These are phyloP conservation scores for Drosophila subquinaria DNA, from an alignment of 2,888 invertebrate genomes.

Conservation along the genomic window DNA sequence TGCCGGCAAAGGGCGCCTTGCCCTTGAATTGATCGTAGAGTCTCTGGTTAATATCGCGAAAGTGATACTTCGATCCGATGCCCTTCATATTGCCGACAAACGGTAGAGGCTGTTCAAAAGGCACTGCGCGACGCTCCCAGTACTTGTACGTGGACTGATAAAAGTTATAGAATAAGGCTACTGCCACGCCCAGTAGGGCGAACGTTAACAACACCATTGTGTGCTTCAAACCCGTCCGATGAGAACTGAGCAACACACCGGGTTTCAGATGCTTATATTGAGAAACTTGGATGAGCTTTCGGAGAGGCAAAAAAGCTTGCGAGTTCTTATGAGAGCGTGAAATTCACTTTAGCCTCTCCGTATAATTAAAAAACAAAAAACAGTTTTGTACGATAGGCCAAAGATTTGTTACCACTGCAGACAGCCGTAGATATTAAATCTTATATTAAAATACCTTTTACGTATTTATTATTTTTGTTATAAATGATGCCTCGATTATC, in stretches of 20 bases:
- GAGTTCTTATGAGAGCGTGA: not conserved
- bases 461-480: no score
- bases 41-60: conserved; percentile 66
- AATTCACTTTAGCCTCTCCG: not conserved
- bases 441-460: no score
- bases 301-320: not conserved
- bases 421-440: no score
- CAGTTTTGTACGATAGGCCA: no score
- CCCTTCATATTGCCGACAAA: conserved; percentile 75
- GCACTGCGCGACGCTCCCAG: conserved; percentile 69
- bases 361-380: not conserved
- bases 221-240: no score
- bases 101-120: conserved; percentile 56
- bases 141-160: conserved; percentile 58
- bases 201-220: conserved; percentile 49
- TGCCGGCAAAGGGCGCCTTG: conserved; percentile 62
- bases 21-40: conserved; percentile 73
- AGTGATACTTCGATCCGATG: conserved; percentile 56
- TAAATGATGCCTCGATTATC: no score
- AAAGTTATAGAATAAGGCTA: conserved; percentile 37
- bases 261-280: not conserved
- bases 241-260: not conserved
- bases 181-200: conserved; percentile 42
- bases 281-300: conserved; percentile 13
- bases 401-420: no score